These are phyloP conservation scores for Chaetogeoica ovagalla DNA, from an alignment of 2,888 invertebrate genomes.

Conservation along the genomic window DNA sequence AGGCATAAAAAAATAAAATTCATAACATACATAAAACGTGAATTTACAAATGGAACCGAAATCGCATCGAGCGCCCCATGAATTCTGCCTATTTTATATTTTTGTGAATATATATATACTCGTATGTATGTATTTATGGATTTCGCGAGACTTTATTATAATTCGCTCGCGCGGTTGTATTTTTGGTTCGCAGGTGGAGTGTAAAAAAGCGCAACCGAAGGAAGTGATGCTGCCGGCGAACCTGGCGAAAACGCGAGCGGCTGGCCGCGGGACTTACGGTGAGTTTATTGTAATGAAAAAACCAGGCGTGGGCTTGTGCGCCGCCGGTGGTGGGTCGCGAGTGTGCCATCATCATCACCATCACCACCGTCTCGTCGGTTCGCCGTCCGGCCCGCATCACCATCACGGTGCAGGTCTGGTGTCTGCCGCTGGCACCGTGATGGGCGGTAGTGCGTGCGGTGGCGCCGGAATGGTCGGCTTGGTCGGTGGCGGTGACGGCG, in stretches of 20 bases:
- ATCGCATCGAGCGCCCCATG: no score
- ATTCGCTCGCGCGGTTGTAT: neutral
- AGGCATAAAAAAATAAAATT: no score
- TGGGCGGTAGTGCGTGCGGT: constrained; percentile 55
- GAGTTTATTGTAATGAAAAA: constrained; percentile 79
- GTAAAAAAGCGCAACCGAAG: constrained; percentile 99
- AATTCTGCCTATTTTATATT: no score
- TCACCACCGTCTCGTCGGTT: constrained; percentile 51
- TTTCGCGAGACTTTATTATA: neutral
- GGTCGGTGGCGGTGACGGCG: constrained; percentile 55
- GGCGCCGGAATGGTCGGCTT: constrained; percentile 54
- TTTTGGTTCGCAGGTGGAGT: constrained; percentile 80
- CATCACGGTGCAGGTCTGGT: constrained; percentile 54
- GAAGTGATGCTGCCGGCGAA: constrained; percentile 99
- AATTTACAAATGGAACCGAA: no score
- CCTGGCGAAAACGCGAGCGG: constrained; percentile 92
- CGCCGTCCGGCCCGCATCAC: constrained; percentile 54
- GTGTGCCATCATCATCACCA: constrained; percentile 51
- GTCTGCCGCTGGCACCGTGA: constrained; percentile 56
- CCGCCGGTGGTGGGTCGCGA: constrained; percentile 35
- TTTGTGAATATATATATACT: no score
- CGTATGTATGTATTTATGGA: no score
- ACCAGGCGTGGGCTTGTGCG: constrained; percentile 27
- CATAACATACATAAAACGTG: no score
- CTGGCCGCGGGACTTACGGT: constrained; percentile 95